These are phyloP conservation scores for Rhynchopsitta pachyrhyncha DNA, from an alignment of 2,113 vertebrate species.

Conservation along the genomic window DNA sequence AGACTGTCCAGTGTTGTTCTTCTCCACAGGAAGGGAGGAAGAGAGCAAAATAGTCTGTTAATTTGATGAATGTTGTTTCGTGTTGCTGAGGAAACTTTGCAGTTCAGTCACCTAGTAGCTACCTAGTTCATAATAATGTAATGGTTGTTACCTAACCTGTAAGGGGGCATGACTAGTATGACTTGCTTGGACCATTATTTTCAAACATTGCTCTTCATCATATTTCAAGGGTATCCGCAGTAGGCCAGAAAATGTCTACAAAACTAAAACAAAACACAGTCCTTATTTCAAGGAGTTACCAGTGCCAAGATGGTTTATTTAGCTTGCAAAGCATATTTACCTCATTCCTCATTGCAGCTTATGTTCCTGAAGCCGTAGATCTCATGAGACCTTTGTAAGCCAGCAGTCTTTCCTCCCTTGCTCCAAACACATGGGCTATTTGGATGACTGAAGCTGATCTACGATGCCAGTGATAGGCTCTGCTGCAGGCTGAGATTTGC, in stretches of 20 bases:
- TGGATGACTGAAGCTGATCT: background rate
- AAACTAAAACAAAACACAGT: background rate
- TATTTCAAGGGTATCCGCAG: background rate
- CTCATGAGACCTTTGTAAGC: accelerated
- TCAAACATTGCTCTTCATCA: background rate
- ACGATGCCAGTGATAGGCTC: background rate
- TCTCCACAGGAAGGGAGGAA: background rate
- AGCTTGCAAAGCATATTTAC: background rate
- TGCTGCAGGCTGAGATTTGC: background rate
- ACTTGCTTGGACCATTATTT: background rate
- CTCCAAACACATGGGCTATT: background rate
- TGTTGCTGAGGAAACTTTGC: background rate
- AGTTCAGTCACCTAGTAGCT: background rate
- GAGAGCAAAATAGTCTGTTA: background rate
- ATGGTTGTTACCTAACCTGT: background rate
- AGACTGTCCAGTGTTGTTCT: background rate
- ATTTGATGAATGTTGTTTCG: background rate
- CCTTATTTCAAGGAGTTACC: background rate
- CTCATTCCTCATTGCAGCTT: background rate
- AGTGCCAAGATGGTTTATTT: background rate
- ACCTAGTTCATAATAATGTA: background rate
- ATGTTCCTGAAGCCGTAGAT: background rate
- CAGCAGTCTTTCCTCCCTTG: background rate
- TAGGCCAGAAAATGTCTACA: background rate
- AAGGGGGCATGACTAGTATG: background rate